A percentile compares a stretch with the other conserved stretches of the same genome.
Conservation (phyloP, 2,888 invertebrate genomes). For the Melinaea marsaeus region DNA sequence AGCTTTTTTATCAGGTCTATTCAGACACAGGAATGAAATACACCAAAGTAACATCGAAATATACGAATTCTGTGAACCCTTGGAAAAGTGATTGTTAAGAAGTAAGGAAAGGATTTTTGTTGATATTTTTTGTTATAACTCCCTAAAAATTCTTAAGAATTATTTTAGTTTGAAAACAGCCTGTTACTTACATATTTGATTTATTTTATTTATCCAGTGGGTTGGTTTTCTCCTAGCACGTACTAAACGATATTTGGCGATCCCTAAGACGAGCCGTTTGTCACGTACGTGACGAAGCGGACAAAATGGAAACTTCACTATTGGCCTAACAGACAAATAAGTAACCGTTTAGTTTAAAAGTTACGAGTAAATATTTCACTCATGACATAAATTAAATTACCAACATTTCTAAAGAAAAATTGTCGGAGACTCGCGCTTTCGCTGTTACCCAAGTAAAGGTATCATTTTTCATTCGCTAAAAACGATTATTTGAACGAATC, state of each 20-base stretch:
- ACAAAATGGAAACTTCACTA: slow-evolving; percentile 71
- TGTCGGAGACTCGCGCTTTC: slow-evolving; percentile 4
- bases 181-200: slow-evolving; percentile 74
- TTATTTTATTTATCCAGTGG: slow-evolving; percentile 75
- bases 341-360: slow-evolving; percentile 52
- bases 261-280: slow-evolving; percentile 76
- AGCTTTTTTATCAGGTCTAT: too few species aligned
- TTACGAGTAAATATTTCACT: background rate
- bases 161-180: slow-evolving; percentile 64
- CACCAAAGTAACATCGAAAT: too few species aligned
- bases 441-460: slow-evolving; percentile 13
- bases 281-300: slow-evolving; percentile 74
- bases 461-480: slow-evolving; percentile 21
- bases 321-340: slow-evolving; percentile 70
- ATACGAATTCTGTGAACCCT: too few species aligned
- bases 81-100: too few species aligned
- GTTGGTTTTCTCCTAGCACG: slow-evolving; percentile 74
- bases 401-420: slow-evolving; percentile 18
- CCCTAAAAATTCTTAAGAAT: slow-evolving; percentile 45
- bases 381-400: slow-evolving; percentile 13
- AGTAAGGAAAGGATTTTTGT: too few species aligned
- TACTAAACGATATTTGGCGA: slow-evolving; percentile 78
- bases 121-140: slow-evolving; percentile 36
- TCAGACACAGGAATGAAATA: too few species aligned
- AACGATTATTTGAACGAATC: slow-evolving; percentile 22